Percentiles rank a stretch among this genome's conserved stretches.
Conservation (phyloP, 2,113 vertebrate species). For the Trogon surrucura region DNA sequence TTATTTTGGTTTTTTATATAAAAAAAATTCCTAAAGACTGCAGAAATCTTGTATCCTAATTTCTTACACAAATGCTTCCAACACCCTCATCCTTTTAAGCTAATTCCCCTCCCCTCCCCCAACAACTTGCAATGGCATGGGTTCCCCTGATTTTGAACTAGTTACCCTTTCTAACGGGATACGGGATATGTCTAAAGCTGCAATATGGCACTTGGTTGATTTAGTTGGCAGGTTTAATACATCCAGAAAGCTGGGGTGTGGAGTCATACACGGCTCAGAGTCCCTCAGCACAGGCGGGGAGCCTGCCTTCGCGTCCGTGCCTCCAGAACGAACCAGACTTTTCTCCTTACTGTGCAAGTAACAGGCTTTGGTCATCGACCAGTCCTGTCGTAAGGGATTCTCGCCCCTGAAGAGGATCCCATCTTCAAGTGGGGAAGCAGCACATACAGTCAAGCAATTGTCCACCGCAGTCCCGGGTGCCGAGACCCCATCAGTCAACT, state of each 20-base stretch:
- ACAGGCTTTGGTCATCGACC: slow-evolving; percentile 27
- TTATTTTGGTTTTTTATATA: slow-evolving; percentile 71
- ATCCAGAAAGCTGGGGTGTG: slow-evolving; percentile 34
- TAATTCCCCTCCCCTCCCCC: not conserved
- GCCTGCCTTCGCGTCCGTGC: not conserved
- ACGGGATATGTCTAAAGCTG: slow-evolving; percentile 57
- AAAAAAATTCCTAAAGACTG: slow-evolving; percentile 61
- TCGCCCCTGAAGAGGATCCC: slow-evolving; percentile 37
- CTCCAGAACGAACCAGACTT: slow-evolving; percentile 31
- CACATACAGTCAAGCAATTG: slow-evolving; percentile 34
- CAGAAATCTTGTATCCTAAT: slow-evolving; percentile 31
- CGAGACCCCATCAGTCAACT: slow-evolving; percentile 81
- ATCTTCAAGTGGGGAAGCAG: slow-evolving; percentile 52
- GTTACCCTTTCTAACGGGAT: slow-evolving; percentile 10
- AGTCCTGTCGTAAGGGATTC: slow-evolving; percentile 14
- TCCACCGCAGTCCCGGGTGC: not conserved
- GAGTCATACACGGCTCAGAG: not conserved
- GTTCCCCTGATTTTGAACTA: slow-evolving; percentile 41
- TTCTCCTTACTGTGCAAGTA: slow-evolving; percentile 50
- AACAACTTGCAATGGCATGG: not conserved
- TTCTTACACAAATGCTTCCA: slow-evolving; percentile 31
- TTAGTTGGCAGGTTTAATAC: slow-evolving; percentile 51
- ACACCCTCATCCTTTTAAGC: slow-evolving; percentile 24
- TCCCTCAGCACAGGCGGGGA: not conserved
- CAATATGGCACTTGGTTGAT: slow-evolving; percentile 57